Evolutionary conservation across 2,888 invertebrate genomes (phyloP).

Genomic region (Platerodrilus igneus): DNA sequence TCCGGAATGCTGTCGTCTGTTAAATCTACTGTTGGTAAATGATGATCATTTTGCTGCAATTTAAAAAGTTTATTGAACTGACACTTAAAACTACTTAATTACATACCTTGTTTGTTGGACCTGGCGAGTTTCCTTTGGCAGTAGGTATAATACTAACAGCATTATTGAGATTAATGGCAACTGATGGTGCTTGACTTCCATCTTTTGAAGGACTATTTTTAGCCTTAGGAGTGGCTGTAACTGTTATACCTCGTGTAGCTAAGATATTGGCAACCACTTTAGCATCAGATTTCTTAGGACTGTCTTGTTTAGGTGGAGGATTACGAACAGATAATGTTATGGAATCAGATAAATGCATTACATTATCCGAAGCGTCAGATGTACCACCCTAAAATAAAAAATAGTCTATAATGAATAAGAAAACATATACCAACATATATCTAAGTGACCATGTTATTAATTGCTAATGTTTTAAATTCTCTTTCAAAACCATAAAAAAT

Average conservation of each 20-base stretch:
- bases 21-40: slow-evolving; percentile 51
- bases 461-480: too few relatives aligned
- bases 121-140: slow-evolving; percentile 12
- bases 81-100: background rate
- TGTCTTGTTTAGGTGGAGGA: slow-evolving; percentile 44
- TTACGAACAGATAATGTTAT: slow-evolving; percentile 63
- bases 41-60: too few relatives aligned
- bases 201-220: slow-evolving; percentile 37
- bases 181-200: slow-evolving; percentile 45
- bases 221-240: slow-evolving; percentile 60
- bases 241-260: slow-evolving; percentile 72
- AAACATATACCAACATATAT: too few relatives aligned
- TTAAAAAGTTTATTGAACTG: background rate
- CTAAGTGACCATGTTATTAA: too few relatives aligned
- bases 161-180: slow-evolving; percentile 55
- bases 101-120: slow-evolving; percentile 2
- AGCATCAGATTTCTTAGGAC: slow-evolving; percentile 61
- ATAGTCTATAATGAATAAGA: too few relatives aligned
- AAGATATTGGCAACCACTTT: slow-evolving; percentile 73
- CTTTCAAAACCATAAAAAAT: too few relatives aligned
- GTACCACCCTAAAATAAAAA: slow-evolving; percentile 37
- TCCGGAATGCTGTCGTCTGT: slow-evolving; percentile 50
- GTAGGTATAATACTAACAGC: slow-evolving; percentile 59
- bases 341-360: slow-evolving; percentile 67
- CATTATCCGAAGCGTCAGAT: slow-evolving; percentile 46